A percentile compares a stretch with the other conserved stretches of the same genome.
Evolutionary conservation across 2,113 vertebrate species (phyloP).

Genomic region (Ceratotherium simum): DNA sequence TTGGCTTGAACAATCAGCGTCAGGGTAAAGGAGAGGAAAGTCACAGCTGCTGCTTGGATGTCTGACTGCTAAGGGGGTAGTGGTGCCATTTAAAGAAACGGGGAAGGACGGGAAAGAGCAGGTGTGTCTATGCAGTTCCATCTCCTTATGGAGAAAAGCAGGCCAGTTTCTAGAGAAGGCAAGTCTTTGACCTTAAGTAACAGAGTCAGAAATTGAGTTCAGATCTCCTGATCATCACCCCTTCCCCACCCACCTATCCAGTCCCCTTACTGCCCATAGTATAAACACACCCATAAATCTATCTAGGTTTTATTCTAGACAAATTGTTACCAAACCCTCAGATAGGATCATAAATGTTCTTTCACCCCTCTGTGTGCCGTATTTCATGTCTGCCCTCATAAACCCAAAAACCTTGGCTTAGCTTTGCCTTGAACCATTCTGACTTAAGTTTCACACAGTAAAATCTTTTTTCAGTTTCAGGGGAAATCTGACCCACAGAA

Average conservation of each 20-base stretch:
- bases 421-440: neutral
- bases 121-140: neutral
- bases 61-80: neutral
- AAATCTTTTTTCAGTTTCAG: constrained; percentile 69
- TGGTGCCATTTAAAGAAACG: neutral
- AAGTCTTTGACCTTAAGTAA: constrained; percentile 7
- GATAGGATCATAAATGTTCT: constrained; percentile 5
- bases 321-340: neutral
- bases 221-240: neutral
- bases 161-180: constrained; percentile 29
- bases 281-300: neutral
- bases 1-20: neutral
- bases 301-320: neutral
- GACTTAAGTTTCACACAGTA: constrained; percentile 52
- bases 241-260: no score
- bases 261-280: neutral
- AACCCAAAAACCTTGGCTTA: neutral
- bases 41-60: neutral
- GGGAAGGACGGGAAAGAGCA: neutral
- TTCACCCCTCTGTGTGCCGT: neutral
- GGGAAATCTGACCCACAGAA: constrained; percentile 59
- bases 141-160: neutral
- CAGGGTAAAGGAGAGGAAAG: neutral
- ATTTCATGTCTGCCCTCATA: neutral
- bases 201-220: neutral